phyloP scores from a whole-genome alignment of 2,888 invertebrate genomes.

The Eupithecia tripunctaria region DNA sequence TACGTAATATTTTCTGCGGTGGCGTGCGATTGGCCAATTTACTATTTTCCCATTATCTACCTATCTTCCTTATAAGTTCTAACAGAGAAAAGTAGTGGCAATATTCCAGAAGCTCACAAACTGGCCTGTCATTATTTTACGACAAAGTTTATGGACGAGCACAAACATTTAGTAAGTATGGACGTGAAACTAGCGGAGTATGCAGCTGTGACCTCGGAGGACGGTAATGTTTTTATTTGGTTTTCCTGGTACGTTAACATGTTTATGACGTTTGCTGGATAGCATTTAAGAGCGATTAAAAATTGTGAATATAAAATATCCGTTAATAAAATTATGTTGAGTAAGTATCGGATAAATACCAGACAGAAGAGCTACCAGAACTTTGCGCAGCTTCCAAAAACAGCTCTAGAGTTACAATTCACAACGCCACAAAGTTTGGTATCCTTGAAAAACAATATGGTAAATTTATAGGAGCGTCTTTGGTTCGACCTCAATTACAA shows the following conservation, averaged over 20 bases:
- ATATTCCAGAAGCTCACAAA: conserved; percentile 16
- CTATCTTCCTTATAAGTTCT: conserved; percentile 20
- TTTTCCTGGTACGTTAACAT: conserved; percentile 9
- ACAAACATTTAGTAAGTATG: conserved; percentile 3
- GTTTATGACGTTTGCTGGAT: conserved; percentile 4
- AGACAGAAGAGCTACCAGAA: background rate
- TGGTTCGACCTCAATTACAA: conserved; percentile 21
- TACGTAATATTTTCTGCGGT: conserved; percentile 41
- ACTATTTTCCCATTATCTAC: conserved; percentile 53
- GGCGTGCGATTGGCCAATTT: conserved; percentile 68
- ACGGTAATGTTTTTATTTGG: conserved; percentile 6
- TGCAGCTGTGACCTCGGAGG: conserved; percentile 10
- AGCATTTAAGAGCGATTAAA: background rate
- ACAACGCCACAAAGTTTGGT: background rate
- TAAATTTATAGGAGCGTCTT: background rate
- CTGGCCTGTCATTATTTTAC: conserved; percentile 19
- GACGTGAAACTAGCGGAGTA: background rate
- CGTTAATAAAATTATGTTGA: background rate
- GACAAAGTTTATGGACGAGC: background rate
- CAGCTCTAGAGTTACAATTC: background rate
- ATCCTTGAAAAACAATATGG: background rate
- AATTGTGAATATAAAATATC: background rate
- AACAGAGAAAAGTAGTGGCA: conserved; percentile 25
- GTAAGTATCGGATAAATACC: background rate
- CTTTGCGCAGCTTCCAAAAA: background rate